Evolutionary conservation across 2,888 invertebrate genomes (phyloP), one percentile per base, ranked within the genome.

Genomic region (Hydrotaea cyrtoneurina): DNA sequence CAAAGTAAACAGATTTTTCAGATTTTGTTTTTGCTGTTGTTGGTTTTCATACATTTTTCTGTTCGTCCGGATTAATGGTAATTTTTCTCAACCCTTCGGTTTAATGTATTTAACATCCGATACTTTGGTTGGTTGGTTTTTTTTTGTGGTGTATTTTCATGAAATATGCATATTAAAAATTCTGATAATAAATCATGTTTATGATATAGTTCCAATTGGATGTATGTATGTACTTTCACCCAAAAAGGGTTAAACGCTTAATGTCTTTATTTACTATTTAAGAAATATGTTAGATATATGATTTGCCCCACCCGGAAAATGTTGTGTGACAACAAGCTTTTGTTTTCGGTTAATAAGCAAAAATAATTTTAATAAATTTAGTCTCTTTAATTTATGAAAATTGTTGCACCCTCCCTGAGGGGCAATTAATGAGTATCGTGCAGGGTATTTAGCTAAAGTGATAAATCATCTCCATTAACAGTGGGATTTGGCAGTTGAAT

Each of bases 131-230:
- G 39, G 39, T 39, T 53, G 13, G 53, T 21, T 59, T n/a, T n/a
- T n/a, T n/a, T n/a, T 19, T 39, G 62, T 55, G 86, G 79, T 86
- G 87, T 85, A 87, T 83, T 86, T 83, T 78, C 55, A 2, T 86
- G 75, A 88, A 90, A 89, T 87, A 87, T 88, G 88, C 88, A 88
- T 90, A 88, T 89, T 88, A 88, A 89, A 88, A 88, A 86, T 86
- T 86, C 84, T 86, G 87, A 87, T 88, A 88, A 90, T 90, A 90
- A 91, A 90, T 91, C 90, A 91, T 89, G 90, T 91, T 90, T 87
- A 90, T 90, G 83, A 66, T 73, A 31, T 31, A 31, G 31, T 31
- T 31, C 31, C 3, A 31, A 31, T 31, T 31, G 2, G 2, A 31
- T 31, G 31, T 15, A 15, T 31, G 2, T 31, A 31, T 31, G 31